phyloP scores from a whole-genome alignment of 2,888 invertebrate genomes.

The Cataglyphis albicans region DNA sequence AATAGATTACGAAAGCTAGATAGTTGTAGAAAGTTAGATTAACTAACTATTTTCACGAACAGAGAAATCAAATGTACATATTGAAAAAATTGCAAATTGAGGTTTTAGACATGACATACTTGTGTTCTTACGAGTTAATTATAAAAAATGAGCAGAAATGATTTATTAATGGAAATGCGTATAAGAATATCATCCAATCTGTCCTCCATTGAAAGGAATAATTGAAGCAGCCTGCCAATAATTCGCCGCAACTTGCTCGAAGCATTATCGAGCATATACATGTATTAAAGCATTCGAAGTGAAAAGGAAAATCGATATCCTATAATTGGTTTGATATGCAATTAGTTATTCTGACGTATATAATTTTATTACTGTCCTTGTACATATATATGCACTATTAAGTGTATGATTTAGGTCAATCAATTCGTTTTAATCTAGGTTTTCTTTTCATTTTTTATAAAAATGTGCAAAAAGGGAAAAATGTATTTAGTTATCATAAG shows the following conservation, averaged over 20 bases:
- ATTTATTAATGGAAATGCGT: conserved; percentile 3
- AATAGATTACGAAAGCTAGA: not conserved
- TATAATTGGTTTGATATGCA: conserved; percentile 46
- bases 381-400: not conserved
- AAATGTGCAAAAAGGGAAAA: not conserved
- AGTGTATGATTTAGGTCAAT: conserved; percentile 6
- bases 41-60: not conserved
- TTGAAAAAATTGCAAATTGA: not conserved
- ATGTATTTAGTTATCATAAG: not conserved
- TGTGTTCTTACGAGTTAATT: not conserved
- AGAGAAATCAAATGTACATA: conserved; percentile 7
- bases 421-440: conserved; percentile 4
- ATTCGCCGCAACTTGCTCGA: conserved; percentile 3
- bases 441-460: not conserved
- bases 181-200: not conserved
- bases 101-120: not conserved
- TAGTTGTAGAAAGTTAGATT: not conserved
- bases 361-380: conserved; percentile 29
- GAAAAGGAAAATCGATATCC: conserved; percentile 44
- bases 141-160: not conserved
- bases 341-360: conserved; percentile 41
- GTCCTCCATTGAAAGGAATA: conserved; percentile 4
- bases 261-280: not conserved
- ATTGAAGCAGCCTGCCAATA: conserved; percentile 42
- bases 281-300: conserved; percentile 30